Evolutionary conservation across 2,888 invertebrate genomes (phyloP), one percentile per base, ranked within the genome.

Genomic region (Cistogaster globosa): DNA sequence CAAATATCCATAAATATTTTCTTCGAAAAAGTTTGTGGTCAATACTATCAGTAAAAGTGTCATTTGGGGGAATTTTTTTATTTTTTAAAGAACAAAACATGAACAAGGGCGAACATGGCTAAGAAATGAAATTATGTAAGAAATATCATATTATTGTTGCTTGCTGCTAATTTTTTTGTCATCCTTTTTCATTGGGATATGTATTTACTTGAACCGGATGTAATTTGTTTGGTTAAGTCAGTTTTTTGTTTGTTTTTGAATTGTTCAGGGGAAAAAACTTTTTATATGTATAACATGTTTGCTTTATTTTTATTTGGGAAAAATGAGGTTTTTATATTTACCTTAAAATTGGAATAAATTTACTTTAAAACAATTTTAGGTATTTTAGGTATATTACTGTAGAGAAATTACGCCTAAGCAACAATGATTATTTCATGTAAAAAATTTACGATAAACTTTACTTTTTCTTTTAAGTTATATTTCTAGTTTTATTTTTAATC

Each of bases 31-130:
- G 51, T 82, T 72, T 71, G 68, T 71, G 77, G 81, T 75, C 74
- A 85, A 75, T 82, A 48, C 60, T 84, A 76, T 84, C 76, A 72
- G 80, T 79, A 84, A 84, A 80, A 79, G 76, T 80, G 80, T 80
- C 76, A 65, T 80, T 80, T 84, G 58, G 32, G 62, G 12, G 7
- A 48, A 55, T 36, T 48, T 80, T 60, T 55, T 53, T n/a, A 20
- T 55, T 55, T 1, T 38, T 36, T 3, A 57, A 69, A 60, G 32
- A 45, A 63, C 26, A 51, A 57, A 69, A 60, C 48, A 71, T 68
- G 14, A 58, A 69, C 20, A 32, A 32, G 57, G 42, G 58, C 22
- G 53, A 38, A 57, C 67, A 71, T 57, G 55, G 60, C 71, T 36
- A 69, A 63, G 74, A 69, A 78, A 77, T 76, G 53, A 62, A 60